These are phyloP conservation scores for Conchocele bisecta DNA, from an alignment of 2,888 invertebrate genomes.

Conservation along the genomic window DNA sequence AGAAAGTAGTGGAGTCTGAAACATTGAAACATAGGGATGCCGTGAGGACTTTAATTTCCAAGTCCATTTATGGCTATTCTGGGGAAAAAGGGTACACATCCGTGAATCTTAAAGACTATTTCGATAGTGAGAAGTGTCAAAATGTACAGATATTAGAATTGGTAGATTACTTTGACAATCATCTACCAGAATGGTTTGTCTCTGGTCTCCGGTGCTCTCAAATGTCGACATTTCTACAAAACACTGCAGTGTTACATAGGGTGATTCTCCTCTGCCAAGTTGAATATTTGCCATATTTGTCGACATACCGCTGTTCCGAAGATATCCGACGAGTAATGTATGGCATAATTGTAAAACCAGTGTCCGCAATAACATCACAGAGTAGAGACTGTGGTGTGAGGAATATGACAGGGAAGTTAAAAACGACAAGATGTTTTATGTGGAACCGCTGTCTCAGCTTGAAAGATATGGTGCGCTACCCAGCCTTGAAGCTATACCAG, in stretches of 20 bases:
- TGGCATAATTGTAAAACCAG: constrained; percentile 65
- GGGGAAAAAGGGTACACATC: not conserved
- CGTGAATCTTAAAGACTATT: constrained; percentile 12
- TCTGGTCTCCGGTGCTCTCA: constrained; percentile 86
- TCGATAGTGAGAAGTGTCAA: not conserved
- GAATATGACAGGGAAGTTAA: constrained; percentile 72
- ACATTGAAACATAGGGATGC: constrained; percentile 86
- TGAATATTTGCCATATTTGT: constrained; percentile 67
- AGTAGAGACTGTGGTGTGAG: constrained; percentile 45
- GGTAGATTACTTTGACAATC: constrained; percentile 57
- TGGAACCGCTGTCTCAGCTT: constrained; percentile 53
- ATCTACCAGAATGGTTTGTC: constrained; percentile 87
- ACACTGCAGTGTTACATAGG: constrained; percentile 74
- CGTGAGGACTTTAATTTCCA: constrained; percentile 37
- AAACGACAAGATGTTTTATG: constrained; percentile 58
- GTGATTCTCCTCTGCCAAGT: constrained; percentile 78
- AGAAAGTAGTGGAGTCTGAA: constrained; percentile 86
- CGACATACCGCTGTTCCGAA: constrained; percentile 71
- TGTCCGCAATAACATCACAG: not conserved
- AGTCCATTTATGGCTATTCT: not conserved
- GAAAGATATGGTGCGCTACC: constrained; percentile 44
- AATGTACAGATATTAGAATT: not conserved
- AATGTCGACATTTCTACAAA: constrained; percentile 88
- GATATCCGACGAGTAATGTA: constrained; percentile 75
- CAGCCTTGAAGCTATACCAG: constrained; percentile 38